A percentile compares a stretch with the other conserved stretches of the same genome.
These are phyloP conservation scores for Willisornis vidua DNA, from an alignment of 2,113 vertebrate species.

Conservation along the genomic window DNA sequence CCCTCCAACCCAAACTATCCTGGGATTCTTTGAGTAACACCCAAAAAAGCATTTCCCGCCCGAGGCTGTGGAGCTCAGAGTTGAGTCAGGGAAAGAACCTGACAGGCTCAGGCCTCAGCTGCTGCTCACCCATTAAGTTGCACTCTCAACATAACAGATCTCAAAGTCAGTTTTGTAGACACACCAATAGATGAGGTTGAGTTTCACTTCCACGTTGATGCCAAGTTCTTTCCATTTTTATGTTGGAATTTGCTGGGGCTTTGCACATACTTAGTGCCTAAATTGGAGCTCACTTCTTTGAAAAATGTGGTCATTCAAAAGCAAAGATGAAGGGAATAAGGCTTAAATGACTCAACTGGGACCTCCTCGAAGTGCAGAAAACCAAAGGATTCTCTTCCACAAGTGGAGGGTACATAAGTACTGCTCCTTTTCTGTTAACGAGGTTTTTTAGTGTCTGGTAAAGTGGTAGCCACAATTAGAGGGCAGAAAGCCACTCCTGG, in stretches of 20 bases:
- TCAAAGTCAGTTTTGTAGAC: background rate
- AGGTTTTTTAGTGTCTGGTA: background rate
- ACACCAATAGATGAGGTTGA: background rate
- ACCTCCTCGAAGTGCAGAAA: background rate
- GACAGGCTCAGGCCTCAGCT: background rate
- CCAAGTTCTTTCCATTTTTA: background rate
- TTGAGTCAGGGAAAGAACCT: background rate
- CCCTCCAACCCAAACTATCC: background rate
- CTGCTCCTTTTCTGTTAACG: background rate
- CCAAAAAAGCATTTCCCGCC: background rate
- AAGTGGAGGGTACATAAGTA: background rate
- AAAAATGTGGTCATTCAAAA: background rate
- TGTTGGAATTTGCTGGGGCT: background rate
- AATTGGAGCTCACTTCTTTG: background rate
- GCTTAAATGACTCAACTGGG: background rate
- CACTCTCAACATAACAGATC: background rate
- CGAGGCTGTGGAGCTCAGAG: background rate
- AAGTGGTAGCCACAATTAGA: conserved; percentile 33
- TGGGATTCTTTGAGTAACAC: background rate
- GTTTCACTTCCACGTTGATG: background rate
- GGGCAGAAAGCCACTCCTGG: background rate
- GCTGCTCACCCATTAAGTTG: background rate
- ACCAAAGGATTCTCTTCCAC: background rate
- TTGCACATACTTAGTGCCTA: background rate
- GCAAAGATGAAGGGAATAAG: background rate